phyloP scores from a whole-genome alignment of 1,140 invertebrate species.

The Argopecten irradians region DNA sequence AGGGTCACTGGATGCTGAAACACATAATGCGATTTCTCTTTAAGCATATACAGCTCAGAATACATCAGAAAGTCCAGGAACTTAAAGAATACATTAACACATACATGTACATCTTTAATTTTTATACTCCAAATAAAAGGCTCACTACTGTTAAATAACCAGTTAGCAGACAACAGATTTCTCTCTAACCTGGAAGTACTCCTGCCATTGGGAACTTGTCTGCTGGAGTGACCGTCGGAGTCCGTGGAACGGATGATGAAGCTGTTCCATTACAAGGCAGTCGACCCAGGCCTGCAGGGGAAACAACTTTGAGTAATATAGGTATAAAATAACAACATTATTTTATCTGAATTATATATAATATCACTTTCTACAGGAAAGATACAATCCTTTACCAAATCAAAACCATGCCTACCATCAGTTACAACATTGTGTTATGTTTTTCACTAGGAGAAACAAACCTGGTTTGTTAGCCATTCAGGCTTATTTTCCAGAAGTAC shows the following conservation, averaged over 20 bases:
- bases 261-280: constrained; percentile 68
- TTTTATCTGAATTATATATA: no score
- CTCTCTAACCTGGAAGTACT: constrained; percentile 71
- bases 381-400: no score
- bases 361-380: no score
- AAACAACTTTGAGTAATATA: no score
- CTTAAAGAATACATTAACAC: background rate
- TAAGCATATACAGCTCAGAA: background rate
- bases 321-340: no score
- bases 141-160: background rate
- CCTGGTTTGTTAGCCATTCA: constrained; percentile 68
- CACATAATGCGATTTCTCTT: background rate
- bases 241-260: constrained; percentile 69
- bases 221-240: constrained; percentile 68
- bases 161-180: background rate
- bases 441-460: no score
- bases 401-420: no score
- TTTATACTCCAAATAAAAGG: background rate
- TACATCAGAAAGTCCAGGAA: background rate
- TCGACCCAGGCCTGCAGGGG: constrained; percentile 70
- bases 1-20: constrained; percentile 68
- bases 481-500: constrained; percentile 65
- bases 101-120: background rate
- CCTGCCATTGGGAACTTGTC: constrained; percentile 69
- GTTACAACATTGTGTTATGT: no score